phyloP scores from a whole-genome alignment of 1,140 invertebrate species.

The Cotesia vestalis region DNA sequence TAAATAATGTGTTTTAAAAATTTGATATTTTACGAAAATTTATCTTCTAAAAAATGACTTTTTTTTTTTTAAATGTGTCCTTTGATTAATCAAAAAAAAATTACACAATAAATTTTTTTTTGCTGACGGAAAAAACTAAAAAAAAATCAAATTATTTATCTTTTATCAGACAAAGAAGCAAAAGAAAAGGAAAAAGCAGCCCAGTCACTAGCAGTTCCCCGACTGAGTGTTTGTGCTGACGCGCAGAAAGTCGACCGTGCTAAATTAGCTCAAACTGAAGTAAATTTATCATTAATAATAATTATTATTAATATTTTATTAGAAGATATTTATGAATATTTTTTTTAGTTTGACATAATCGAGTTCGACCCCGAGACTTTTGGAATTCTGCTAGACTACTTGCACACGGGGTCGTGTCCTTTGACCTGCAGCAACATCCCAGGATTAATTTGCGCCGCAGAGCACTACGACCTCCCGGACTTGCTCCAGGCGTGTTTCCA shows the following conservation, averaged over 20 bases:
- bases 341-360: constrained; percentile 87
- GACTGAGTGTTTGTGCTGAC: constrained; percentile 90
- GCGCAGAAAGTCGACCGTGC: constrained; percentile 91
- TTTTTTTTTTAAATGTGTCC: too few relatives aligned
- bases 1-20: too few relatives aligned
- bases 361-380: constrained; percentile 96
- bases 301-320: neutral
- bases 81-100: too few relatives aligned
- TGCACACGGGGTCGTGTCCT: constrained; percentile 91
- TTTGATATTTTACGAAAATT: too few relatives aligned
- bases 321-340: constrained; percentile 30
- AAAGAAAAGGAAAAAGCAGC: constrained; percentile 78
- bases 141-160: constrained; percentile 17
- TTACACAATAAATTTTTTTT: too few relatives aligned
- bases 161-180: constrained; percentile 73
- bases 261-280: constrained; percentile 91
- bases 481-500: constrained; percentile 93
- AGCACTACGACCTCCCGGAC: constrained; percentile 93
- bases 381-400: constrained; percentile 87
- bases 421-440: constrained; percentile 92
- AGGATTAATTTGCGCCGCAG: constrained; percentile 90
- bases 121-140: neutral
- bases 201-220: constrained; percentile 79
- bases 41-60: too few relatives aligned
- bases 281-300: constrained; percentile 52